A percentile compares a stretch with the other conserved stretches of the same genome.
Conservation (phyloP, 2,113 vertebrate genomes). For the Elephas maximus region DNA sequence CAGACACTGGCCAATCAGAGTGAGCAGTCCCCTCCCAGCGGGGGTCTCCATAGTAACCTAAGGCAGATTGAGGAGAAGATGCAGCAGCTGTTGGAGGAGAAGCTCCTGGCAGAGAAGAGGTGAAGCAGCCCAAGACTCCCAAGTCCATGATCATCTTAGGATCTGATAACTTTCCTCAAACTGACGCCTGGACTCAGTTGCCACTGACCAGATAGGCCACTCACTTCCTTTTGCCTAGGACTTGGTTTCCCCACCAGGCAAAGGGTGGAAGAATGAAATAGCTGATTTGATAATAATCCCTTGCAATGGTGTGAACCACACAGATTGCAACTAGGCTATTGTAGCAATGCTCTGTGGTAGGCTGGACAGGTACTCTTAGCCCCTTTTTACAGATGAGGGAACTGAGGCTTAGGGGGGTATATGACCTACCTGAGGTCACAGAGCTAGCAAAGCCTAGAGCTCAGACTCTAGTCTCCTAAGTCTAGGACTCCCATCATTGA, state of each 20-base stretch:
- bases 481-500: too few relatives aligned
- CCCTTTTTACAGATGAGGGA: not conserved
- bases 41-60: slow-evolving; percentile 92
- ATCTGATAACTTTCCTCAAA: not conserved
- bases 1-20: slow-evolving; percentile 75
- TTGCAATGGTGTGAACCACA: not conserved
- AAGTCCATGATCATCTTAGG: not conserved
- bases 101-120: slow-evolving; percentile 95
- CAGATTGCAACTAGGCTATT: not conserved
- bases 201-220: not conserved
- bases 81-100: slow-evolving; percentile 94
- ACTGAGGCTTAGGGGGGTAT: not conserved
- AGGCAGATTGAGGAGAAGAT: slow-evolving; percentile 96
- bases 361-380: not conserved
- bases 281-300: not conserved
- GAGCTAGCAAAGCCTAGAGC: not conserved
- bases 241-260: slow-evolving; percentile 35
- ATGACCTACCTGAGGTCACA: not conserved
- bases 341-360: not conserved
- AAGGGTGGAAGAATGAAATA: not conserved
- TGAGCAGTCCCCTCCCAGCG: slow-evolving; percentile 78
- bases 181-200: not conserved
- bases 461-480: not conserved
- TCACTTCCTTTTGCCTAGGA: slow-evolving; percentile 7
- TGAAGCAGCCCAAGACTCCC: slow-evolving; percentile 77